A percentile compares a stretch with the other conserved stretches of the same genome.
phyloP scores from a whole-genome alignment of 2,797 vertebrate species.

The Acrossocheilus fasciatus region DNA sequence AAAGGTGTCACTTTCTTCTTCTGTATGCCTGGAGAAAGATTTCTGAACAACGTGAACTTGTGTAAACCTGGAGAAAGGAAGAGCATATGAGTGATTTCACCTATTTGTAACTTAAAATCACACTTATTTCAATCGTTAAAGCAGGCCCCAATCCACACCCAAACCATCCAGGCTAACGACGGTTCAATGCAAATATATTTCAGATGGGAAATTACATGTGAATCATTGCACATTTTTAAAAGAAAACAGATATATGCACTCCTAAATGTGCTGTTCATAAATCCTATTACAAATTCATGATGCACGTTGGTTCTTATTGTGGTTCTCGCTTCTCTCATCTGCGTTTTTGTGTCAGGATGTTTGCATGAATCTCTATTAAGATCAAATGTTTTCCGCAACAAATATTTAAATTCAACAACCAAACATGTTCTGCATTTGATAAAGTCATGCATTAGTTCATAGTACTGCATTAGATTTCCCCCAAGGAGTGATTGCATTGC shows the following conservation, averaged over 20 bases:
- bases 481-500: not conserved
- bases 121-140: not conserved
- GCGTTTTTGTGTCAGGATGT: not conserved
- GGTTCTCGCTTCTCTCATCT: not conserved
- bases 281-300: not conserved
- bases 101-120: not conserved
- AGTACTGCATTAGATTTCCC: not conserved
- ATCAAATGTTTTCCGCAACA: not conserved
- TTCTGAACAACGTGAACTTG: not conserved
- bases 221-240: not conserved
- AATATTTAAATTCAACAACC: not conserved
- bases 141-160: not conserved
- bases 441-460: not conserved
- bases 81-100: not conserved
- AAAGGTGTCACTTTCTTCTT: constrained; percentile 12
- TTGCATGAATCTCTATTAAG: constrained; percentile 17
- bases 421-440: constrained; percentile 15
- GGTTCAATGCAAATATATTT: not conserved
- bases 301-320: not conserved
- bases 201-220: not conserved
- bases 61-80: not conserved
- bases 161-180: not conserved
- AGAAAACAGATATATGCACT: not conserved
- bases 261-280: not conserved
- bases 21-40: constrained; percentile 17